A percentile compares a stretch with the other conserved stretches of the same genome.
Conservation (phyloP, 2,888 invertebrate genomes). For the Parthenolecanium corni region DNA sequence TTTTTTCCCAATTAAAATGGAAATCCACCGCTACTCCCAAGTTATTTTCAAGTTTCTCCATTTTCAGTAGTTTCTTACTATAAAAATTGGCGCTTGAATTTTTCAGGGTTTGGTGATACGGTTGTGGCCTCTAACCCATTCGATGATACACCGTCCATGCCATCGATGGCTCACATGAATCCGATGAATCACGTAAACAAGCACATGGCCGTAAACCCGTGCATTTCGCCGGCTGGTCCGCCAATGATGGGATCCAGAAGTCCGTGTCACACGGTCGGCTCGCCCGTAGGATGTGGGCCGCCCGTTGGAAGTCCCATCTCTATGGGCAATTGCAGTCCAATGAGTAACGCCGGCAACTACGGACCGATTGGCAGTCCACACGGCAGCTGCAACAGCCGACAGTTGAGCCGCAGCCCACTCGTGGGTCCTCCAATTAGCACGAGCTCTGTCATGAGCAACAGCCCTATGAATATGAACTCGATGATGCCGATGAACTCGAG, state of each 20-base stretch:
- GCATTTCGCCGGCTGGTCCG: slow-evolving; percentile 19
- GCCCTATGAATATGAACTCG: slow-evolving; percentile 40
- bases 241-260: slow-evolving; percentile 38
- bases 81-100: too few relatives aligned
- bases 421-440: slow-evolving; percentile 25
- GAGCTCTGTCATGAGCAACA: too few relatives aligned
- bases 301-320: slow-evolving; percentile 52
- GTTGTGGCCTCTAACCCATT: slow-evolving; percentile 91
- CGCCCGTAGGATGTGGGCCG: slow-evolving; percentile 44
- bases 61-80: too few relatives aligned
- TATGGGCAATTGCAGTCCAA: slow-evolving; percentile 39
- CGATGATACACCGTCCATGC: slow-evolving; percentile 62
- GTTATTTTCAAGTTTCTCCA: too few relatives aligned
- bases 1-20: too few relatives aligned
- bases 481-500: slow-evolving; percentile 38
- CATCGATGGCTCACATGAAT: slow-evolving; percentile 40
- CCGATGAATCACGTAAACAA: slow-evolving; percentile 29
- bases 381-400: slow-evolving; percentile 21
- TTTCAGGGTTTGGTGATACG: slow-evolving; percentile 73
- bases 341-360: slow-evolving; percentile 36
- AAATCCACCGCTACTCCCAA: too few relatives aligned
- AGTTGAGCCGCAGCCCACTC: slow-evolving; percentile 33
- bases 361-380: slow-evolving; percentile 43
- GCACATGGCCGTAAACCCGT: slow-evolving; percentile 20
- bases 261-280: slow-evolving; percentile 50